These are phyloP conservation scores for Aphaenogaster rudis DNA, from an alignment of 1,140 invertebrate species.

Conservation along the genomic window DNA sequence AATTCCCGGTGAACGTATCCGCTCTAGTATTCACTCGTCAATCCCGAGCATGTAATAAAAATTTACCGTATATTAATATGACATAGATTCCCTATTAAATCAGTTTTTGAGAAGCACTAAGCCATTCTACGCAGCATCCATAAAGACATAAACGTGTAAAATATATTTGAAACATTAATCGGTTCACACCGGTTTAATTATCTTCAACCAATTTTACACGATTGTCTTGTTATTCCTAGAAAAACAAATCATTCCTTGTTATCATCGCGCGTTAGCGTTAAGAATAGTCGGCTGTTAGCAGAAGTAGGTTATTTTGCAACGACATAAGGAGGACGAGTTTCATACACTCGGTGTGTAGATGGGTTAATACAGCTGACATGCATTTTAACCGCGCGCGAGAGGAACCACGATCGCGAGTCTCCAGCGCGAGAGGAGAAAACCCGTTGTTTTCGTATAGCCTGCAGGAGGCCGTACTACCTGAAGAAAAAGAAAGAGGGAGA, in stretches of 20 bases:
- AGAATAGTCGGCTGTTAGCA: not conserved
- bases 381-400: constrained; percentile 43
- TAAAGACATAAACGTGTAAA: not conserved
- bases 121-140: not conserved
- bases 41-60: constrained; percentile 12
- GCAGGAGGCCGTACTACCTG: constrained; percentile 69
- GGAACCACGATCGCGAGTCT: not conserved
- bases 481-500: constrained; percentile 65
- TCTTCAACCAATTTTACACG: not conserved
- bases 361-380: constrained; percentile 61
- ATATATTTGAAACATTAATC: not conserved
- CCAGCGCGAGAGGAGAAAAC: constrained; percentile 56
- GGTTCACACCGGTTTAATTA: not conserved
- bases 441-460: constrained; percentile 76
- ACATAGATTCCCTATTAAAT: constrained; percentile 19
- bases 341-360: not conserved
- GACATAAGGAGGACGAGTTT: not conserved
- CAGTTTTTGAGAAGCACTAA: not conserved
- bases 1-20: constrained; percentile 56
- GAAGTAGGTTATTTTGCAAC: constrained; percentile 27
- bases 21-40: constrained; percentile 21
- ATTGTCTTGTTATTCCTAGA: not conserved
- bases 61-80: constrained; percentile 41
- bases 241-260: not conserved
- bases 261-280: not conserved